These are phyloP conservation scores for Ceramica pisi DNA, from an alignment of 2,888 invertebrate species.

Conservation along the genomic window DNA sequence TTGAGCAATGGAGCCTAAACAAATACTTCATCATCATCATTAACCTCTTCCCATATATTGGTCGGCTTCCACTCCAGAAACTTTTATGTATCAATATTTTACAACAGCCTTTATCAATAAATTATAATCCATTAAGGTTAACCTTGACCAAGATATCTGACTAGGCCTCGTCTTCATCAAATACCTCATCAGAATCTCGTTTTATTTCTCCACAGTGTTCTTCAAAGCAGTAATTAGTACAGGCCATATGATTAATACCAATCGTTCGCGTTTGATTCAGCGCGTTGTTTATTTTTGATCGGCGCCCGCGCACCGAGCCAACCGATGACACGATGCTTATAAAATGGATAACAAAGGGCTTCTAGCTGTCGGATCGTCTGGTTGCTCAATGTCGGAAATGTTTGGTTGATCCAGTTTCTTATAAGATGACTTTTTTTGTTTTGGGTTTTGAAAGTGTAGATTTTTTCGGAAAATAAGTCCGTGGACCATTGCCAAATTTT, in stretches of 20 bases:
- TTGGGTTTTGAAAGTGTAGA: not conserved
- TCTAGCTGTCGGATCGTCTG: conserved; percentile 22
- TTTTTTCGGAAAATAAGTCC: too few species aligned
- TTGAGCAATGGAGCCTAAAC: not conserved
- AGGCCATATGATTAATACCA: conserved; percentile 55
- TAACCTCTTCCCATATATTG: not conserved
- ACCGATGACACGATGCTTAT: conserved; percentile 50
- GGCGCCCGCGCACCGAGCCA: conserved; percentile 46
- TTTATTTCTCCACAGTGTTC: conserved; percentile 26
- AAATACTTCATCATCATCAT: not conserved
- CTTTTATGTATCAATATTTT: conserved; percentile 26
- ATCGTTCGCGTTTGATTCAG: conserved; percentile 50
- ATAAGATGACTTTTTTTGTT: not conserved
- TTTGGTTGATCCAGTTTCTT: conserved; percentile 19
- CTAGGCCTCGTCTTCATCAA: conserved; percentile 34
- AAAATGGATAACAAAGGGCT: conserved; percentile 46
- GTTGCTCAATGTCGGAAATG: conserved; percentile 15
- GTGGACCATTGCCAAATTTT: too few species aligned
- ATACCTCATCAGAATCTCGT: conserved; percentile 7
- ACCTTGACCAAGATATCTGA: conserved; percentile 40
- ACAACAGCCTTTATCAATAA: conserved; percentile 29
- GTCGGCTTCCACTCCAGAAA: not conserved
- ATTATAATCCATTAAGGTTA: conserved; percentile 24
- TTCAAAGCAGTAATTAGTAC: conserved; percentile 47
- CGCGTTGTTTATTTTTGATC: conserved; percentile 52